Evolutionary conservation across 2,113 vertebrate genomes (phyloP).

Genomic region (Brevimyrus niger): DNA sequence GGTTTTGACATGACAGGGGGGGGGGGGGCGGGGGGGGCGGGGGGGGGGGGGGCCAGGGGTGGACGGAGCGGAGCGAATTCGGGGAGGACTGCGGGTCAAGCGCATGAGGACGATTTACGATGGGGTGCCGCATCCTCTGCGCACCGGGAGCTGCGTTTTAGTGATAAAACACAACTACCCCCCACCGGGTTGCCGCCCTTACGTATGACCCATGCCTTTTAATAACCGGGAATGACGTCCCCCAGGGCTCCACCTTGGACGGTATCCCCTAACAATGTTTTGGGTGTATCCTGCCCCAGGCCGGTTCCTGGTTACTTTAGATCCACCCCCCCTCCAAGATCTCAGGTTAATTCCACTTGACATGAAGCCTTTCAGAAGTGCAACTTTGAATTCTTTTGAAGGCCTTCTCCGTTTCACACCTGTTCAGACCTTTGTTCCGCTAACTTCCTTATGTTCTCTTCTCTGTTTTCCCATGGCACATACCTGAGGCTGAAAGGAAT

Average conservation of each 20-base stretch:
- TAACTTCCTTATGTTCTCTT: neutral
- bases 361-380: slow-evolving; percentile 1
- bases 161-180: neutral
- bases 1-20: too few relatives aligned
- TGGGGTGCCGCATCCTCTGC: too few relatives aligned
- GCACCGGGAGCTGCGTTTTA: neutral
- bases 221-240: neutral
- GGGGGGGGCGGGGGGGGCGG: too few relatives aligned
- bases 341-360: slow-evolving; percentile 16
- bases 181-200: neutral
- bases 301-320: neutral
- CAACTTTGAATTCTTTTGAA: slow-evolving; percentile 4
- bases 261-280: neutral
- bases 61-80: neutral
- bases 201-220: neutral
- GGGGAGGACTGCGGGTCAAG: neutral
- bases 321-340: neutral
- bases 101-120: slow-evolving; percentile 25
- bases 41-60: neutral
- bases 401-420: slow-evolving; percentile 12
- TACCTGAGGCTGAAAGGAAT: slow-evolving; percentile 8
- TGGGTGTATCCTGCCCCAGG: neutral
- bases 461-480: neutral
- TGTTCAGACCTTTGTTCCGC: slow-evolving; percentile 12
- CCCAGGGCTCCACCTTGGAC: neutral